phyloP scores from a whole-genome alignment of 2,797 vertebrate species.

The Macrochelys suwanniensis region DNA sequence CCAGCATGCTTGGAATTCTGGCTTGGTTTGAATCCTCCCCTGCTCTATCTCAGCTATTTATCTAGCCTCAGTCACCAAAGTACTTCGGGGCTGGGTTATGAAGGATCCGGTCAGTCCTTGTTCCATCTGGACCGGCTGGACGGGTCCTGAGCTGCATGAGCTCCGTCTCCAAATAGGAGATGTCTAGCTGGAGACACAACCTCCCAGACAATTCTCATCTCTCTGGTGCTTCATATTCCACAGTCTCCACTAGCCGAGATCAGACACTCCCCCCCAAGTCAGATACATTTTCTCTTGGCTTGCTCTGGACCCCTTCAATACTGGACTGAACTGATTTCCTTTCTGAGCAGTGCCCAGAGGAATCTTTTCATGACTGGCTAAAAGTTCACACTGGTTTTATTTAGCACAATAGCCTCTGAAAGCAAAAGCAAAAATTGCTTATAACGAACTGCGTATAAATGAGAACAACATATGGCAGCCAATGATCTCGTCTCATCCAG shows the following conservation, averaged over 20 bases:
- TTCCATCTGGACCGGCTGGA: constrained; percentile 32
- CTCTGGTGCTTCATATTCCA: neutral
- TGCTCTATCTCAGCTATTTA: constrained; percentile 73
- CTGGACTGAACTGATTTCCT: neutral
- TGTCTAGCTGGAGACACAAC: fast-evolving
- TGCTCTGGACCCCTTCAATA: neutral
- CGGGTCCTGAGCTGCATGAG: constrained; percentile 34
- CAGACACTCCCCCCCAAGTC: neutral
- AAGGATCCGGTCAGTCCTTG: constrained; percentile 13
- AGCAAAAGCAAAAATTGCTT: neutral
- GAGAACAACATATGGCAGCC: neutral
- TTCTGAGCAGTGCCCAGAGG: neutral
- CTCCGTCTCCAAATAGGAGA: neutral
- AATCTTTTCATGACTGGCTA: neutral
- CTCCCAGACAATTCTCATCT: neutral
- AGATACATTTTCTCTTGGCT: neutral
- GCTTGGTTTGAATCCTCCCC: neutral
- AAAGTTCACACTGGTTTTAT: neutral
- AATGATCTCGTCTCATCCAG: neutral
- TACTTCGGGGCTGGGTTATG: constrained; percentile 31
- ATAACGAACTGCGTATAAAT: neutral
- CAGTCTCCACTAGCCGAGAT: neutral
- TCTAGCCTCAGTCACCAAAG: constrained; percentile 69
- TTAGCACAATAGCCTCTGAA: neutral
- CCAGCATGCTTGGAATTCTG: constrained; percentile 64